These are phyloP conservation scores for Chlamydotis undulata DNA, from an alignment of 2,113 vertebrate species.

Conservation along the genomic window DNA sequence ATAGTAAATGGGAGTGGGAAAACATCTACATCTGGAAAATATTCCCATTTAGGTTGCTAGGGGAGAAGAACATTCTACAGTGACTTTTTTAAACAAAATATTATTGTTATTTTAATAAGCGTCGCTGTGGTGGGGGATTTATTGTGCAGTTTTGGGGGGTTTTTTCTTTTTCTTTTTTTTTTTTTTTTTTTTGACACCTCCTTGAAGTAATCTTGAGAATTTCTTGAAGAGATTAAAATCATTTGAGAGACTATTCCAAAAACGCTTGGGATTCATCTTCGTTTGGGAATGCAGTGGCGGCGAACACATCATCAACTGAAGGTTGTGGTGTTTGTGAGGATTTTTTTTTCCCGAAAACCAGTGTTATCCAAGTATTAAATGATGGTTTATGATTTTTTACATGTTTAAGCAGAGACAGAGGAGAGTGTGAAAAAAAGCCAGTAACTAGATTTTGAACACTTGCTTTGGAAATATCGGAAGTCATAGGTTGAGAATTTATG, in stretches of 20 bases:
- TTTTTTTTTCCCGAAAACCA: neutral
- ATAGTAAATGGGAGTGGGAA: neutral
- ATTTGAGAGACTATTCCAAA: neutral
- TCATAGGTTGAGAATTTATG: constrained; percentile 21
- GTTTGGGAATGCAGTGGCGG: neutral
- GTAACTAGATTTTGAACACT: neutral
- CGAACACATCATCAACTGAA: neutral
- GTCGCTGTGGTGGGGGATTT: neutral
- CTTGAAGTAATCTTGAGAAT: neutral
- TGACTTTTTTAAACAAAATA: too few species aligned
- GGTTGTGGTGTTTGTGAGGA: neutral
- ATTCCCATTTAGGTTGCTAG: neutral
- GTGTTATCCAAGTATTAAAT: neutral
- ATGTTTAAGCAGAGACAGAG: neutral
- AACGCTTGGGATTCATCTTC: neutral
- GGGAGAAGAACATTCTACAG: neutral
- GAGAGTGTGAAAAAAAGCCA: neutral
- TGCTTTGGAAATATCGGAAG: constrained; percentile 30
- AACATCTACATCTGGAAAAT: neutral
- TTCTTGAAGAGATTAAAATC: neutral
- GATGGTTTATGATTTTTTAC: neutral
- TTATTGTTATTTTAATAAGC: neutral
- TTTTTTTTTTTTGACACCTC: neutral
- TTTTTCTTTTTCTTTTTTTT: neutral
- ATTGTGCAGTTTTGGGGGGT: neutral